Evolutionary conservation across 2,113 vertebrate species (phyloP).

Genomic region (Syngnathus scovelli): DNA sequence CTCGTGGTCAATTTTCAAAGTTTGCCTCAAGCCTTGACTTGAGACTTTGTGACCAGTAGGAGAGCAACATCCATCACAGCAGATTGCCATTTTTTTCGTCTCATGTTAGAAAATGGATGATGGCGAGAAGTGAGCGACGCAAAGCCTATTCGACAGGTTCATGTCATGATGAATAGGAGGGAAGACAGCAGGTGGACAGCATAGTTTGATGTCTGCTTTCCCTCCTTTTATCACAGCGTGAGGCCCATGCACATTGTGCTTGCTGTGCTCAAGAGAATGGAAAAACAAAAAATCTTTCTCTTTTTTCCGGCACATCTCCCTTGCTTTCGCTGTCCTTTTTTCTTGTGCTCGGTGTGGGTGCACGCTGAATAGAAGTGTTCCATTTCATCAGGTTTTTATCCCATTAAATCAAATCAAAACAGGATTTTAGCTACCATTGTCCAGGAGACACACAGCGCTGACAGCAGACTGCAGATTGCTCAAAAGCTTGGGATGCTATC

Average conservation of each 20-base stretch:
- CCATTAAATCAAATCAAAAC: slow-evolving; percentile 45
- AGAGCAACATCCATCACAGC: slow-evolving; percentile 28
- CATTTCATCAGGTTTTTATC: slow-evolving; percentile 65
- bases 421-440: slow-evolving; percentile 54
- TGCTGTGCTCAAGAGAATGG: slow-evolving; percentile 56
- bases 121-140: slow-evolving; percentile 47
- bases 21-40: slow-evolving; percentile 16
- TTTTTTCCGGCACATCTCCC: slow-evolving; percentile 23
- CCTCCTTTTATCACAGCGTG: slow-evolving; percentile 71
- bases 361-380: slow-evolving; percentile 48
- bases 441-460: slow-evolving; percentile 51
- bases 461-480: slow-evolving; percentile 49
- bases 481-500: slow-evolving; percentile 51
- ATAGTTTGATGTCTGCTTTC: slow-evolving; percentile 64
- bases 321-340: slow-evolving; percentile 5
- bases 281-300: slow-evolving; percentile 54
- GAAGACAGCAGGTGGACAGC: slow-evolving; percentile 65
- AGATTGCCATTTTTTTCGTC: slow-evolving; percentile 46
- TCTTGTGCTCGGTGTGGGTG: slow-evolving; percentile 8
- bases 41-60: slow-evolving; percentile 1
- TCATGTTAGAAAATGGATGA: slow-evolving; percentile 41
- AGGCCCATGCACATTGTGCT: slow-evolving; percentile 41
- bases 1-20: slow-evolving; percentile 23
- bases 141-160: slow-evolving; percentile 45
- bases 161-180: slow-evolving; percentile 58